Evolutionary conservation across 2,797 vertebrate species (phyloP), one percentile per base, ranked within the genome.

Genomic region (Apodemus agrarius): DNA sequence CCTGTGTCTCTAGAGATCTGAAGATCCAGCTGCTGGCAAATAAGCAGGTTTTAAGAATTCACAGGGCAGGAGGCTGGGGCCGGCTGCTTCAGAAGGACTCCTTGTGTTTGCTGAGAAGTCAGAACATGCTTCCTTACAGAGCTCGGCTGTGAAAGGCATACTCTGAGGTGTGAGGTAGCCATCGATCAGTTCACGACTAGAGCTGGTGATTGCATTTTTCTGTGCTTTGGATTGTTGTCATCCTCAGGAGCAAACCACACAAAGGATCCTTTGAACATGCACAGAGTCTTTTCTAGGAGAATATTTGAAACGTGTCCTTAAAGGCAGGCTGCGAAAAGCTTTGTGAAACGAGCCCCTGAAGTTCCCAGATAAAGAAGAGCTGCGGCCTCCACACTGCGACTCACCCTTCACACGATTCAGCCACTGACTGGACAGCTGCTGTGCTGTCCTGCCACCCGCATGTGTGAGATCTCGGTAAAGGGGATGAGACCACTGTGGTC

Each of bases 21-120:
- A 96, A 84, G 91, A 87, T 34, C 17, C 69, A 96, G 94, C 93
- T 92, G 93, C 87, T 69, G 49, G 34, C 91, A 92, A 61, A 91
- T 43, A 22, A 76, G 75, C 11, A 61, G 89, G 65, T 86, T 84
- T 97, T 6, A 87, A 83, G 76, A 95, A 72, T 65, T 88, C 46
- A 21, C 46, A 7, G 29, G 5, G 2, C 13, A 72, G 83, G 34
- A 80, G 78, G 72, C 40, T 31, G 74, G 43, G 61, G 1, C 16
- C 6, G 52, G 37, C 52, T 46, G 52, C 79, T 89, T n/a, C 43
- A 14, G 22, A 82, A 52, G 80, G n/a, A 22, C 14, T 79, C 19
- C 17, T 43, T 93, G 49, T 1, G 75, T 22, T 86, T 86, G 65
- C 0, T 63, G 76, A 94, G 80, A 34, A 89, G 90, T 82, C 5